phyloP scores from a whole-genome alignment of 2,888 invertebrate species.

The Oscheius sp. region DNA sequence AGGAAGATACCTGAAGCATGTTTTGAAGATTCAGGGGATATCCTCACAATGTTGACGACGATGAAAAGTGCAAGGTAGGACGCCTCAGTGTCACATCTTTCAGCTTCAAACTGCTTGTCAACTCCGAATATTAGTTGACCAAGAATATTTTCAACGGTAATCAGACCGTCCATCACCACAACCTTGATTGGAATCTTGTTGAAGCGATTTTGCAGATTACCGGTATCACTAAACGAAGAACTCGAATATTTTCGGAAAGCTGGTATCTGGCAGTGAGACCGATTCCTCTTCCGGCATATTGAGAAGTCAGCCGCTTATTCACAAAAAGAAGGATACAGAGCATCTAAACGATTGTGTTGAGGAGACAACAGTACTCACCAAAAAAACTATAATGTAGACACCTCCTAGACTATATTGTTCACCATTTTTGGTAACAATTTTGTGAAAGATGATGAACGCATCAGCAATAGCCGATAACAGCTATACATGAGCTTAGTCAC shows the following conservation, averaged over 20 bases:
- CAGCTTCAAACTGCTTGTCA: conserved; percentile 19
- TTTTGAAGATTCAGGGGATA: too few species aligned
- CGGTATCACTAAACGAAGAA: conserved; percentile 30
- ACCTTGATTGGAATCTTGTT: neutral
- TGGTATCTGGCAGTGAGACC: conserved; percentile 26
- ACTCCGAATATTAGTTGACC: conserved; percentile 16
- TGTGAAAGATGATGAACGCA: conserved; percentile 8
- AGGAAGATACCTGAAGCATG: conserved; percentile 4
- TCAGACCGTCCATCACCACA: conserved; percentile 24
- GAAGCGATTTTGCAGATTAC: neutral
- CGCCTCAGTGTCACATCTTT: conserved; percentile 9
- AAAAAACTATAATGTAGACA: conserved; percentile 28
- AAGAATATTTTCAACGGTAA: conserved; percentile 19
- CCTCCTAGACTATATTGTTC: conserved; percentile 30
- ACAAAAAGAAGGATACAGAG: conserved; percentile 23
- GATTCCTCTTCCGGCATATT: conserved; percentile 20
- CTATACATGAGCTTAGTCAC: neutral
- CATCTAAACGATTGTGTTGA: conserved; percentile 9
- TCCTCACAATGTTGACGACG: conserved; percentile 10
- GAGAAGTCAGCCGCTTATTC: conserved; percentile 15
- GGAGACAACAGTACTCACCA: neutral
- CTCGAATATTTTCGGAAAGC: conserved; percentile 29
- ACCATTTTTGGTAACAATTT: conserved; percentile 3
- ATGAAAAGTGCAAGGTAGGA: conserved; percentile 15
- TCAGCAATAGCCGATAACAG: conserved; percentile 17